phyloP scores from a whole-genome alignment of 2,113 vertebrate species.

The Equus quagga region DNA sequence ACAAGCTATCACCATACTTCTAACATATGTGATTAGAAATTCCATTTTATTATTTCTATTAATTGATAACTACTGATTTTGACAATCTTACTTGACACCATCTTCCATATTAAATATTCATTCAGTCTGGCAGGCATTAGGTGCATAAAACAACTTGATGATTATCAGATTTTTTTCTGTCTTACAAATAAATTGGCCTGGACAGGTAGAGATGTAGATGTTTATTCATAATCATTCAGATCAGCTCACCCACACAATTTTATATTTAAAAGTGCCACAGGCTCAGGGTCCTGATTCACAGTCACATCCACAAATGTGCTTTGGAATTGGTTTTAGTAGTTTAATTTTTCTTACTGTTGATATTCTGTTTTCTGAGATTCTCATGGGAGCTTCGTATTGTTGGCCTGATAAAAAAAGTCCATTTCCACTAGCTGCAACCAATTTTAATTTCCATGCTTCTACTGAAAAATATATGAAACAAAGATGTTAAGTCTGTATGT shows the following conservation, averaged over 20 bases:
- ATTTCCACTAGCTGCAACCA: conserved; percentile 49
- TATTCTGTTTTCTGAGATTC: conserved; percentile 46
- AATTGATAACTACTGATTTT: background rate
- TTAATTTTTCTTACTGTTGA: conserved; percentile 50
- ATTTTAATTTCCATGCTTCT: conserved; percentile 62
- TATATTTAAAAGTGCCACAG: background rate
- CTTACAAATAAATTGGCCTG: background rate
- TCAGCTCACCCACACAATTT: background rate
- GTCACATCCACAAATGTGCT: conserved; percentile 12
- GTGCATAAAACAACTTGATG: background rate
- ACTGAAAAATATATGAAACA: conserved; percentile 35
- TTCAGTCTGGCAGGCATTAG: background rate
- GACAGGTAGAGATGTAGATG: background rate
- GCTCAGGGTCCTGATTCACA: background rate
- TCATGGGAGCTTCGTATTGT: background rate
- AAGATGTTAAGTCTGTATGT: conserved; percentile 30
- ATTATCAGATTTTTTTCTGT: background rate
- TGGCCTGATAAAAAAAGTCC: conserved; percentile 47
- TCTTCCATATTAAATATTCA: background rate
- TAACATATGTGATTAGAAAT: background rate
- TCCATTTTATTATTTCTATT: background rate
- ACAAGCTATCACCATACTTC: background rate
- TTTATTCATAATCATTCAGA: background rate
- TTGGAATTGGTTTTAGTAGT: conserved; percentile 50
- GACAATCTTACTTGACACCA: background rate